Base-by-base conservation (phyloP, 2,113 vertebrate genomes). In the Tursiops truncatus region DNA sequence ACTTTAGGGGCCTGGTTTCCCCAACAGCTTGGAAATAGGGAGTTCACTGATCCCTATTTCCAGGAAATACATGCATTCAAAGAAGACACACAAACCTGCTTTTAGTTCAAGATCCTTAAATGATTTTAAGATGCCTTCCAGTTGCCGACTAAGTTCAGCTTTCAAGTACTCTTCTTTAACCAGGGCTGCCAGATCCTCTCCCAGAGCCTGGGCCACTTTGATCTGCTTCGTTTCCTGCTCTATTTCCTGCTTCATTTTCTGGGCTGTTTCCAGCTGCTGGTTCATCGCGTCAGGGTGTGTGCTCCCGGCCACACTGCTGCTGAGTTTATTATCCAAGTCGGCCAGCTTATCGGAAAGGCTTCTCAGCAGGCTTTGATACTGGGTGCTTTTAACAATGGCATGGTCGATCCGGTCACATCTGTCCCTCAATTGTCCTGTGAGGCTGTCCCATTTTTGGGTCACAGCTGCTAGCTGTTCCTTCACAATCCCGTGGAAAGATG, bases 151-250 rank as follows among this genome's bases (percentile, higher is more conserved):
- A 26, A 99, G 98, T 97, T 99, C 99, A 83, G 99, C 99, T 98
- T 99, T 99, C 96, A 99, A 98, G 98, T 99, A 99, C 47, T 99
- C 99, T 96, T 99, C 99, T 70, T 98, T 99, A 89, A 99, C 99
- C 97, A 99, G 98, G 0, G 98, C 84, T 15, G 99, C 99, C 88
- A 99, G 98, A 79, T 99, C 99, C 47, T 99, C 98, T 70, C 99
- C 99, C 87, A 99, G 97, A 26, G 71, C 53, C 98, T 99, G 99
- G 25, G 99, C 99, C 94, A 98, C 98, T 88, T 99, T 99, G 95
- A 99, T 98, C 95, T 98, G 99, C 94, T 99, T 98, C 98, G 87
- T 99, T 98, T 99, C 99, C 79, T 99, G 98, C 95, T 99, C 97
- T 83, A 99, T 98, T 95, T 99, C 99, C 93, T 98, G 97, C 25